Base-by-base conservation (phyloP, 1,140 invertebrate species). In the silkworm (Bombyx mori) region DNA sequence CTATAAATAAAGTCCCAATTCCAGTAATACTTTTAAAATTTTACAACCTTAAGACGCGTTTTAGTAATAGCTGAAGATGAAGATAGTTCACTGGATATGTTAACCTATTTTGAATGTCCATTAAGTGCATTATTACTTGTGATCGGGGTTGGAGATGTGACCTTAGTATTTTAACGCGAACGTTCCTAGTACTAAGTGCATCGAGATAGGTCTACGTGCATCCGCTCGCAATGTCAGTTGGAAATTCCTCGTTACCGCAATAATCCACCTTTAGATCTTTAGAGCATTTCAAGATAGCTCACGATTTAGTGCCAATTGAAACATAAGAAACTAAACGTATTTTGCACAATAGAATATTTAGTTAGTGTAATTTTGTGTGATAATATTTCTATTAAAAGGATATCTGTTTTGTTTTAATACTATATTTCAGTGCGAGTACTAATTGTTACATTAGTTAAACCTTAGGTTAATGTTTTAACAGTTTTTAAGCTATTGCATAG, bases 221-320 rank as follows among this genome's bases (percentile, higher is more conserved):
- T 75, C 65, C 70, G 64, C 59, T 71, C 52, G 68, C 63, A 68
- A 77, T 78, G 75, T 75, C 77, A 74, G 70, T 74, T 73, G 68
- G 69, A 77, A 74, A 77, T 79, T 76, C 72, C 76, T 74, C 71
- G 69, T 77, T 75, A 75, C 77, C 64, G 65, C 77, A 71, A 74
- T 78, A 79, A 77, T 79, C 71, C 72, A 77, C 70, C 69, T 61
- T 66, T 61, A 58, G 58, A 58, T 71, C 57, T 63, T 65, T 63
- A 65, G 70, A 75, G 66, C 63, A 63, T 68, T 74, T 66, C 69
- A 61, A 68, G 59, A 74, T 71, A 72, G 75, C 72, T 75, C 60
- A 71, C 71, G 67, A 69, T 69, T 77, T 71, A 54, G 60, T 58
- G 57, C 26, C 26, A 35, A 35, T 35, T 35, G 26, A 35, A 35